Conservation (phyloP, 2,113 vertebrate genomes). For the Mormoops blainvillei region DNA sequence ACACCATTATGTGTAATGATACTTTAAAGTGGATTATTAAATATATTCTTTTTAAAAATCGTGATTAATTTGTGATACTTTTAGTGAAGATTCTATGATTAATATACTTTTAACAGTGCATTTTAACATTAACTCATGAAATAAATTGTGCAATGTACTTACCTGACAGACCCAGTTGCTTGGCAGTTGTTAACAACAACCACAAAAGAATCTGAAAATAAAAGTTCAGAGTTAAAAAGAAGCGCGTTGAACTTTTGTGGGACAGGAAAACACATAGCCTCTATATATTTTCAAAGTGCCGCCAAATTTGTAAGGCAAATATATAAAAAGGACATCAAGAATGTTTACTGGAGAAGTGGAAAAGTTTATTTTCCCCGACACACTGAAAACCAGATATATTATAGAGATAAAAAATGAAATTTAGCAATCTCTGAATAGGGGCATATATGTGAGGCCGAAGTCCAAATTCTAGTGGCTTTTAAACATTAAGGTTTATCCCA, state of each 20-base stretch:
- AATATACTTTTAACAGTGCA: not conserved
- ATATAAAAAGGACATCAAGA: constrained; percentile 12
- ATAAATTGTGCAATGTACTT: not conserved
- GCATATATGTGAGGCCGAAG: not conserved
- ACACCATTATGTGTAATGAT: not conserved
- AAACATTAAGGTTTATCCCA: not conserved
- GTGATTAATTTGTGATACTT: not conserved
- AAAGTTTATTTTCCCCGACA: constrained; percentile 54
- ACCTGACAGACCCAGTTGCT: not conserved
- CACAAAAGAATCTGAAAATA: not conserved
- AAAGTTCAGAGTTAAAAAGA: not conserved
- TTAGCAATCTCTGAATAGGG: constrained; percentile 26
- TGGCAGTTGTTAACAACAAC: not conserved
- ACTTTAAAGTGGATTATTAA: not conserved
- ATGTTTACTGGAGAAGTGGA: constrained; percentile 39
- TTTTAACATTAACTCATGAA: not conserved
- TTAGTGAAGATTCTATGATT: not conserved
- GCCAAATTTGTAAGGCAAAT: constrained; percentile 26
- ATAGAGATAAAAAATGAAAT: constrained; percentile 47
- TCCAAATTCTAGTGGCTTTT: constrained; percentile 22
- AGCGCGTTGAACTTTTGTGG: not conserved
- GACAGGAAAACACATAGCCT: not conserved
- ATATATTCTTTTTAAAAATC: not conserved
- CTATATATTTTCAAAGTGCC: not conserved
- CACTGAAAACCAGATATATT: constrained; percentile 38